A percentile compares a stretch with the other conserved stretches of the same genome.
phyloP scores from a whole-genome alignment of 2,113 vertebrate species.

The Psilopogon haemacephalus region DNA sequence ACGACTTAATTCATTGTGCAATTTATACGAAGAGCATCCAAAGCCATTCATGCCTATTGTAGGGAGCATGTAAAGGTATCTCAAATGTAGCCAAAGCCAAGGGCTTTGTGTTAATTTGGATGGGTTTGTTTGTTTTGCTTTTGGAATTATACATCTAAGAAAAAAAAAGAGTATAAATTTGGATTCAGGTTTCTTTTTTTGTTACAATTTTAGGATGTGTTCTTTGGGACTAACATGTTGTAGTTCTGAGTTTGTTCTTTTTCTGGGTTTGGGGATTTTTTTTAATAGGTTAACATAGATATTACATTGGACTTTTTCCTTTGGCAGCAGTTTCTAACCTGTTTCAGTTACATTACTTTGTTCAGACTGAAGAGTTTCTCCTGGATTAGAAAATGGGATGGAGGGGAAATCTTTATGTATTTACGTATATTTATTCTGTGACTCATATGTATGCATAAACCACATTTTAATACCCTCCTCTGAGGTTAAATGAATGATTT shows the following conservation, averaged over 20 bases:
- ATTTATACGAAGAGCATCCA: not conserved
- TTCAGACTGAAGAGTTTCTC: not conserved
- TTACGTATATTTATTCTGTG: not conserved
- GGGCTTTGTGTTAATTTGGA: not conserved
- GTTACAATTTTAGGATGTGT: not conserved
- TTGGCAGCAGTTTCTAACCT: not conserved
- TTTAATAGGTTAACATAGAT: not conserved
- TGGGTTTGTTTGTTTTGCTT: not conserved
- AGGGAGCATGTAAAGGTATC: not conserved
- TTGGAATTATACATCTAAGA: not conserved
- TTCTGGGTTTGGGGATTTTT: too few relatives aligned
- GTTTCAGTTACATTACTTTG: not conserved
- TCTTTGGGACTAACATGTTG: not conserved
- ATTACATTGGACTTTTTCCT: not conserved
- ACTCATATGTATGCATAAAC: not conserved
- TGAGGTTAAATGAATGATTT: not conserved
- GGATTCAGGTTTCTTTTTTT: not conserved
- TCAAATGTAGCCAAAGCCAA: not conserved
- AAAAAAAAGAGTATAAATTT: not conserved
- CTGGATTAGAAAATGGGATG: not conserved
- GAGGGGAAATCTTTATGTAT: not conserved
- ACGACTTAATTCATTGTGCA: not conserved
- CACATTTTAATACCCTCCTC: not conserved
- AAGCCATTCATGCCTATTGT: not conserved
- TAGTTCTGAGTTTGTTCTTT: not conserved